Percentiles rank a stretch among this genome's conserved stretches.
Evolutionary conservation across 2,113 vertebrate genomes (phyloP).

Genomic region (Rhea americana): DNA sequence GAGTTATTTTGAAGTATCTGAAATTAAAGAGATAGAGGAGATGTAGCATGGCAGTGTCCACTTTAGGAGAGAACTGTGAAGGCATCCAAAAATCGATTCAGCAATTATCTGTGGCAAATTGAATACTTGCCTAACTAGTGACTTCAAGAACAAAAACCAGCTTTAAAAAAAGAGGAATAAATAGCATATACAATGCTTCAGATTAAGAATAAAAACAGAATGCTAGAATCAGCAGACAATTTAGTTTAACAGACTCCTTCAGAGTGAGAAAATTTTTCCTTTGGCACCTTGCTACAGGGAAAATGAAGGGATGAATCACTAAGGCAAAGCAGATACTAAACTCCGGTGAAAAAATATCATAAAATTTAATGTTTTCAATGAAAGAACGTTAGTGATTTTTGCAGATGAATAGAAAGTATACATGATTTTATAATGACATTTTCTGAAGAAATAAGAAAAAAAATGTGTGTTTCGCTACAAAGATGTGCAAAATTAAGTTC

Average conservation of each 20-base stretch:
- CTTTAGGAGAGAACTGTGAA: fast-evolving
- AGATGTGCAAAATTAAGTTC: neutral
- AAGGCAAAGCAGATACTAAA: neutral
- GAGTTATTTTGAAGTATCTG: neutral
- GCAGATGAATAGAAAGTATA: neutral
- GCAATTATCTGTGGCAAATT: neutral
- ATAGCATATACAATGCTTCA: neutral
- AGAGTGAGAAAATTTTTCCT: neutral
- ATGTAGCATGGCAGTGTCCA: neutral
- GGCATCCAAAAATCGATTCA: neutral
- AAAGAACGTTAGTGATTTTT: neutral
- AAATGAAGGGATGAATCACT: neutral
- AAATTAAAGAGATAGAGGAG: neutral
- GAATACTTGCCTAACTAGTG: neutral
- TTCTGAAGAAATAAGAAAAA: neutral
- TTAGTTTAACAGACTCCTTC: neutral
- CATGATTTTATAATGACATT: neutral
- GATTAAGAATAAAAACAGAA: neutral
- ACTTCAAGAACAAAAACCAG: neutral
- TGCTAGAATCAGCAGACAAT: neutral
- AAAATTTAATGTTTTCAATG: neutral
- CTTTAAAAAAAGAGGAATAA: neutral
- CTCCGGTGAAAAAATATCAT: neutral
- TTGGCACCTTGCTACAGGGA: neutral
- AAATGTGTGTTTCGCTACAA: neutral